Percentiles rank a stretch among this genome's conserved stretches.
phyloP scores from a whole-genome alignment of 2,797 vertebrate species.

The Astyanax mexicanus region DNA sequence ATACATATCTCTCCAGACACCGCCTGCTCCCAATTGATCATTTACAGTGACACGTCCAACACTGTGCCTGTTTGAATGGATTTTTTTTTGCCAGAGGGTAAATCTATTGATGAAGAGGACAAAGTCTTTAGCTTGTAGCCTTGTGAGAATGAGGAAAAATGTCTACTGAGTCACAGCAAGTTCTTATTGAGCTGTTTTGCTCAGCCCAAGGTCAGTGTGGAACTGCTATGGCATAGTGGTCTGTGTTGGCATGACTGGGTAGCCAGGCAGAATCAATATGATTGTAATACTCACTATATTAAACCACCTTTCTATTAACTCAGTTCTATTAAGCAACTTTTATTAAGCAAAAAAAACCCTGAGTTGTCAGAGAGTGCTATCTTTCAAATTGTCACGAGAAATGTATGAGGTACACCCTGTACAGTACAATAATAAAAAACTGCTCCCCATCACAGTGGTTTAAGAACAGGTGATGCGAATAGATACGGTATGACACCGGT shows the following conservation, averaged over 20 bases:
- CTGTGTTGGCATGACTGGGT: slow-evolving; percentile 17
- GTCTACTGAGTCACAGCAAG: slow-evolving; percentile 40
- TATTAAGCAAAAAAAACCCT: neutral
- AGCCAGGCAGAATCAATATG: slow-evolving; percentile 31
- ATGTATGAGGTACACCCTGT: neutral
- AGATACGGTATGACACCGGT: neutral
- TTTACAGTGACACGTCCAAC: slow-evolving; percentile 40
- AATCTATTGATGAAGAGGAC: slow-evolving; percentile 46
- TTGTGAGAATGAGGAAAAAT: slow-evolving; percentile 45
- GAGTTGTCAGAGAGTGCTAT: neutral
- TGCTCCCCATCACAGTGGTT: neutral
- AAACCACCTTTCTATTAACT: slow-evolving; percentile 23
- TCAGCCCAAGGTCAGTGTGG: slow-evolving; percentile 57
- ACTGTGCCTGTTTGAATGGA: slow-evolving; percentile 34
- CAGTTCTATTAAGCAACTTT: slow-evolving; percentile 6
- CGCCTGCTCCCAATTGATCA: slow-evolving; percentile 30
- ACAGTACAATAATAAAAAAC: neutral
- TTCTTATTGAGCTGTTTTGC: slow-evolving; percentile 59
- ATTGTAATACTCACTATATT: slow-evolving; percentile 25
- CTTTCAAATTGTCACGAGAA: neutral
- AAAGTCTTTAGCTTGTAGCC: slow-evolving; percentile 41
- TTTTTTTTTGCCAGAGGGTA: slow-evolving; percentile 20
- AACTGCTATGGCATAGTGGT: slow-evolving; percentile 19
- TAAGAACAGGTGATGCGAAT: neutral
- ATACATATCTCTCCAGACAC: slow-evolving; percentile 16